These are phyloP conservation scores for Mellivora capensis DNA, from an alignment of 2,113 vertebrate genomes.

Conservation along the genomic window DNA sequence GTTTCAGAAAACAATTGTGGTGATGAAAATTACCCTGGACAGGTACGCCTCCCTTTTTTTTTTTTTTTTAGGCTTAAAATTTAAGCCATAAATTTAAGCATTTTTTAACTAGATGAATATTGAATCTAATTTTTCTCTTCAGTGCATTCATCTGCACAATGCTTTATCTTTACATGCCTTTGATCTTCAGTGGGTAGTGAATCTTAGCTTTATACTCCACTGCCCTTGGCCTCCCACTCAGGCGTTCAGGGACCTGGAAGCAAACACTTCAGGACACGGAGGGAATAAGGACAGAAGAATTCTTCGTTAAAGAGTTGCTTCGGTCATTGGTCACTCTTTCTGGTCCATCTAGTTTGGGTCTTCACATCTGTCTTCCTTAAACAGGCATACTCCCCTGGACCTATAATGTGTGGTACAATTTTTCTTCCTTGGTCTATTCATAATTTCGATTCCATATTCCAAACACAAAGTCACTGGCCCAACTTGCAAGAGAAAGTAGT, in stretches of 20 bases:
- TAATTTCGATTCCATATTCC: constrained; percentile 22
- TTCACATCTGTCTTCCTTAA: not conserved
- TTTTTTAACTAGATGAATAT: not conserved
- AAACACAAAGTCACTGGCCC: not conserved
- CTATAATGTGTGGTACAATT: not conserved
- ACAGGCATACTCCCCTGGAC: not conserved
- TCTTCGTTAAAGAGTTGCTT: not conserved
- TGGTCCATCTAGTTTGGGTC: not conserved
- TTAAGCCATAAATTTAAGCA: not conserved
- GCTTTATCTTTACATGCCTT: not conserved
- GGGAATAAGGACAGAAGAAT: not conserved
- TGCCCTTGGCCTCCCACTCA: not conserved
- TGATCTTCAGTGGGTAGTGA: not conserved
- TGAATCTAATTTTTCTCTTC: constrained; percentile 5
- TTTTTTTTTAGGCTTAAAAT: not conserved
- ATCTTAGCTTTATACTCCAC: not conserved
- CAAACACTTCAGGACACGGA: not conserved
- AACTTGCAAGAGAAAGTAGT: constrained; percentile 48
- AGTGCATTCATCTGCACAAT: not conserved
- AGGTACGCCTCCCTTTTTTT: not conserved
- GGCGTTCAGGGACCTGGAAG: not conserved
- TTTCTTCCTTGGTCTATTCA: constrained; percentile 4
- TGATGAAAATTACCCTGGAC: not conserved
- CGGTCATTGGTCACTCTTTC: not conserved
- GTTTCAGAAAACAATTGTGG: not conserved